Evolutionary conservation across 2,113 vertebrate species (phyloP).

Genomic region (Zootoca vivipara): DNA sequence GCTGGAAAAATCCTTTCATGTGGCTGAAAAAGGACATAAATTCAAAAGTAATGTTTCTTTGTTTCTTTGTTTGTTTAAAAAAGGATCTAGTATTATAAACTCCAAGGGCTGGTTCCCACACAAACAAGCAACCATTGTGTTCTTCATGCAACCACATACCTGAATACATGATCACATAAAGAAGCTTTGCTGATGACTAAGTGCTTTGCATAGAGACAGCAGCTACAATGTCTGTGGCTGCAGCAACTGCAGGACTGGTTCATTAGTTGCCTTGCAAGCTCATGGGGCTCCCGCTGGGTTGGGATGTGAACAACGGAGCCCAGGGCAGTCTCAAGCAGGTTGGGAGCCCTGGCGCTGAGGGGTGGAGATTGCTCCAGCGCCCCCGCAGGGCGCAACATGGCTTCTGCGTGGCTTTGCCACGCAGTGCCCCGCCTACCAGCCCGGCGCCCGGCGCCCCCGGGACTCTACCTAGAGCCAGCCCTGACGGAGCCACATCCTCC

Average conservation of each 20-base stretch:
- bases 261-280: not conserved
- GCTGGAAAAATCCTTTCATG: conserved; percentile 27
- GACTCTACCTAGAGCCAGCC: too few species aligned
- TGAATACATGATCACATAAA: not conserved
- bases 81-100: not conserved
- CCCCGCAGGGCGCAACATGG: too few species aligned
- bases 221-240: too few species aligned
- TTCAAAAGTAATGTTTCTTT: not conserved
- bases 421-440: too few species aligned
- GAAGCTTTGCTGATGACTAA: not conserved
- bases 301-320: not conserved
- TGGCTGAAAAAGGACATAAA: not conserved
- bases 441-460: too few species aligned
- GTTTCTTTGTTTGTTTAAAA: not conserved
- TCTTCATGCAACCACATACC: not conserved
- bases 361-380: too few species aligned
- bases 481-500: not conserved
- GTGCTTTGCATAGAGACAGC: not conserved
- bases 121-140: not conserved
- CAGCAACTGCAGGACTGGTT: too few species aligned
- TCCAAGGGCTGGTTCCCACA: not conserved
- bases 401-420: too few species aligned
- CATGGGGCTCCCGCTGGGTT: too few species aligned
- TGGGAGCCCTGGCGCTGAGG: too few species aligned
- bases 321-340: too few species aligned